Evolutionary conservation across 2,113 vertebrate genomes (phyloP).

Genomic region (Morone saxatilis): DNA sequence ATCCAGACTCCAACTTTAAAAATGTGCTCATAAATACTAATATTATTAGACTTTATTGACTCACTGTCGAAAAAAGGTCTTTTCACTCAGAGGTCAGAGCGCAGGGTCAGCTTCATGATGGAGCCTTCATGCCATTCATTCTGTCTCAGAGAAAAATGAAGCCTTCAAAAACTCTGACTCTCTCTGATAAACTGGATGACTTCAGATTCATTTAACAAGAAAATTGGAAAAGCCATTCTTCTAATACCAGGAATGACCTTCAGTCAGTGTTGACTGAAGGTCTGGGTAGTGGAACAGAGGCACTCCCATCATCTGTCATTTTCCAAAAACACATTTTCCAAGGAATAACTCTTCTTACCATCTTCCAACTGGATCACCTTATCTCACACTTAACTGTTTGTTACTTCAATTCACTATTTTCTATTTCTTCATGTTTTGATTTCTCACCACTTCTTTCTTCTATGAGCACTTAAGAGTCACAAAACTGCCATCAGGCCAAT

Average conservation of each 20-base stretch:
- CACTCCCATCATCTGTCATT: constrained; percentile 29
- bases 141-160: not conserved
- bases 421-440: not conserved
- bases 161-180: constrained; percentile 9
- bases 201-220: constrained; percentile 42
- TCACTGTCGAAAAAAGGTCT: not conserved
- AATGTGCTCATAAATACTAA: not conserved
- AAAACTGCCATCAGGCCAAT: not conserved
- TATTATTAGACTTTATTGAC: not conserved
- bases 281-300: constrained; percentile 45
- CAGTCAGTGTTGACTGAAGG: constrained; percentile 1
- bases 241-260: constrained; percentile 20
- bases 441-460: not conserved
- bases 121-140: not conserved
- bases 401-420: not conserved
- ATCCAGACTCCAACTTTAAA: not conserved
- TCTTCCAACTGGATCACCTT: not conserved
- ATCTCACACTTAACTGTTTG: not conserved
- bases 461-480: not conserved
- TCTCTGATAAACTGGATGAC: constrained; percentile 27
- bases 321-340: constrained; percentile 6
- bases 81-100: not conserved
- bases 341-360: constrained; percentile 1
- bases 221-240: constrained; percentile 28
- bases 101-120: not conserved